Conservation (phyloP, 2,888 invertebrate genomes). For the Mayetiola destructor region DNA sequence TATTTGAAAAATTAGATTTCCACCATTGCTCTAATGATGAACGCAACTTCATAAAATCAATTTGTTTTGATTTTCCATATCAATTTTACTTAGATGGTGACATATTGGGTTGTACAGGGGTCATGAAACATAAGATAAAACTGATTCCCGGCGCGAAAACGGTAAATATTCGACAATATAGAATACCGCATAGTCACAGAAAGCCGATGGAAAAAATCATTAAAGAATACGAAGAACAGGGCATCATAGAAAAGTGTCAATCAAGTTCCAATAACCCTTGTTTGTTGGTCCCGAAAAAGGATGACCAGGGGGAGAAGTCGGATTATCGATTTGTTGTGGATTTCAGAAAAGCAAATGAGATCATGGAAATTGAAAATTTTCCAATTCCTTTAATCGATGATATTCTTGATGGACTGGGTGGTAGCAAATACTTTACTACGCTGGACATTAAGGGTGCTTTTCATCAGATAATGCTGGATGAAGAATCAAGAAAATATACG, state of each 20-base stretch:
- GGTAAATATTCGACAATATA: neutral
- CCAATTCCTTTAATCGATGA: neutral
- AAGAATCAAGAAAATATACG: neutral
- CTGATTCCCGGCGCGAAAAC: neutral
- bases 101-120: neutral
- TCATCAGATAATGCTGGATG: neutral
- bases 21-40: neutral
- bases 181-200: neutral
- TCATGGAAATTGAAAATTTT: neutral
- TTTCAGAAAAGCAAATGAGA: neutral
- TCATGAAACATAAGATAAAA: neutral
- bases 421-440: neutral
- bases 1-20: neutral
- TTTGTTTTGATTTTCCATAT: neutral
- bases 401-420: neutral
- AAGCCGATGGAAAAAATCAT: neutral
- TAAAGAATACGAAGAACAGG: neutral
- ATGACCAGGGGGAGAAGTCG: neutral
- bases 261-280: neutral
- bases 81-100: neutral
- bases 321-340: neutral
- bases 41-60: neutral
- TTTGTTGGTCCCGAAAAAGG: neutral
- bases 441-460: neutral
- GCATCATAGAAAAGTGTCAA: neutral